Evolutionary conservation across 2,888 invertebrate species (phyloP), one percentile per base, ranked within the genome.

Genomic region (Brachycybe producta): DNA sequence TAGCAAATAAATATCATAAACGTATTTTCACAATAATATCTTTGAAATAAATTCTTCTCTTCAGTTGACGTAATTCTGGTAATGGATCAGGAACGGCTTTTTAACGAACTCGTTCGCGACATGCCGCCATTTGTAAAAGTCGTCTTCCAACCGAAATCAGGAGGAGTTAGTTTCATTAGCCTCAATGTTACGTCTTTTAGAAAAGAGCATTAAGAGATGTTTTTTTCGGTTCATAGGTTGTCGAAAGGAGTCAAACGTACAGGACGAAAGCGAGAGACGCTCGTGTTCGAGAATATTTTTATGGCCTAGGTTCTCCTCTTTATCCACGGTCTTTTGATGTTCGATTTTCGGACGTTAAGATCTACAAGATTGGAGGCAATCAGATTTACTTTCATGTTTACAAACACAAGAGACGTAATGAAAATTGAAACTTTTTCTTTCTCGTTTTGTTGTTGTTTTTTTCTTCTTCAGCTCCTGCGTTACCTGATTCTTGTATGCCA

Each of bases 401-500:
- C 32, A n/a, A 32, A n/a, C 32, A 32, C 32, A 32, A 11, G 32
- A n/a, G 32, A 32, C 32, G 13, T 11, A n/a, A 32, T 32, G 13
- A n/a, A 11, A 11, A 11, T 13, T 13, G 13, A 32, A 32, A 11
- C 13, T 32, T 32, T 32, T 32, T 11, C 13, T 32, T 13, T n/a
- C n/a, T n/a, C n/a, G n/a, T n/a, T n/a, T n/a, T n/a, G n/a, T n/a
- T n/a, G n/a, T n/a, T 38, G 8, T 38, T 38, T 13, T 44, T 43
- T 40, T 30, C n/a, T 8, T 28, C 27, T 2, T 2, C 11, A 70
- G 91, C 92, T 0, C 88, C 90, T 0, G 78, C 84, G 0, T 71
- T 97, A 51, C 95, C 97, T 0, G 90, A 87, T 62, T 94, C 94
- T 2, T 92, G 94, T 66, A 80, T 97, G 78, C 97, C 97, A 1